These are phyloP conservation scores for Anthopleura xanthogrammica DNA, from an alignment of 92 coral and sea anemone genomes.

Conservation along the genomic window DNA sequence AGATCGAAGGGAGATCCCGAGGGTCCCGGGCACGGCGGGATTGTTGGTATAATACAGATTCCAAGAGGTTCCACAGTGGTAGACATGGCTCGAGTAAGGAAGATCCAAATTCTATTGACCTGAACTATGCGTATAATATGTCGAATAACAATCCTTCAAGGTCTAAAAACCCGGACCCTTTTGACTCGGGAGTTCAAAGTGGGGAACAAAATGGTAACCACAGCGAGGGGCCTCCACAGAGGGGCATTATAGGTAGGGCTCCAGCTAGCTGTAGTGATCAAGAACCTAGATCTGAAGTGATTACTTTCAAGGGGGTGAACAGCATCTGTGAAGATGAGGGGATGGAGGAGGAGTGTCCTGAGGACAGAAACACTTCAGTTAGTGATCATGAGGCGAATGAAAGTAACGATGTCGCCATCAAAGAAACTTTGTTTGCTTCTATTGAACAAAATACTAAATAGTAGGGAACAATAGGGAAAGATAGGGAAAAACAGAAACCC, in stretches of 20 bases:
- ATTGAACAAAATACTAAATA: neutral
- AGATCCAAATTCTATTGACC: constrained; percentile 9
- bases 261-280: constrained; percentile 13
- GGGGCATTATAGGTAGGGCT: neutral
- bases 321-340: constrained; percentile 27
- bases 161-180: constrained; percentile 7
- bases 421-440: constrained; percentile 12
- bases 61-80: constrained; percentile 2
- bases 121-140: neutral
- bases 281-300: constrained; percentile 5
- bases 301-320: constrained; percentile 23
- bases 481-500: neutral
- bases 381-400: neutral
- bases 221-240: constrained; percentile 1
- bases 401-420: neutral
- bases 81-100: neutral
- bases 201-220: constrained; percentile 12
- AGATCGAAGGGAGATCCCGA: constrained; percentile 16
- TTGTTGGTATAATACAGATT: neutral
- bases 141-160: constrained; percentile 18
- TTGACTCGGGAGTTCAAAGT: constrained; percentile 26
- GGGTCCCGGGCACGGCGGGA: neutral
- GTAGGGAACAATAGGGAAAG: neutral
- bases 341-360: neutral
- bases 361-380: neutral